Evolutionary conservation across 2,113 vertebrate species (phyloP).

Genomic region (Tychaedon coryphoeus): DNA sequence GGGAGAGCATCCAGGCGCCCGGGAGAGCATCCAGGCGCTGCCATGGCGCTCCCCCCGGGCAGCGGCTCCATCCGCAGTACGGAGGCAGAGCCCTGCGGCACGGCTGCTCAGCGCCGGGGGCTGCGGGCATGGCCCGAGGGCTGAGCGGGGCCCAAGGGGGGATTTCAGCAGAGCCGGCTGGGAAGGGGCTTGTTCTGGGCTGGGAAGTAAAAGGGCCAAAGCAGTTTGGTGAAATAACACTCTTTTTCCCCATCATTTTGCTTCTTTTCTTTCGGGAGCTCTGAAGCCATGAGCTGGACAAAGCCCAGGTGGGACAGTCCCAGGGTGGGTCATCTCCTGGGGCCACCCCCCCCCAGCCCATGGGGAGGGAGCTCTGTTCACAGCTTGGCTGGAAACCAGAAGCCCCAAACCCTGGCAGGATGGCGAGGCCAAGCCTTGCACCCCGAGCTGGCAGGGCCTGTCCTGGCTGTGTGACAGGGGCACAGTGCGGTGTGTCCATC

Average conservation of each 20-base stretch:
- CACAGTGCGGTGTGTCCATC: rapidly evolving
- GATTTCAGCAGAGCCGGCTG: not conserved
- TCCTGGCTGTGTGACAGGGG: not conserved
- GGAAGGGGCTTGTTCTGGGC: not conserved
- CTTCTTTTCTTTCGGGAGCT: not conserved
- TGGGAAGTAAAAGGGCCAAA: not conserved
- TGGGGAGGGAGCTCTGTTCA: not conserved
- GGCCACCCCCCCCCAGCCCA: not conserved
- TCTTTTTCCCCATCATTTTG: rapidly evolving
- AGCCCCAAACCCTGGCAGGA: not conserved
- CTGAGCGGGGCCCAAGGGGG: rapidly evolving
- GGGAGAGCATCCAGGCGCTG: not conserved
- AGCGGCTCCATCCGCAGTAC: not conserved
- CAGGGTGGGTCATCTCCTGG: rapidly evolving
- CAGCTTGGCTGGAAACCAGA: not conserved
- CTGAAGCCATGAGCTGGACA: rapidly evolving
- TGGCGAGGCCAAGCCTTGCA: no score
- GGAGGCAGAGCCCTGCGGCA: not conserved
- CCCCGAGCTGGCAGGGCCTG: not conserved
- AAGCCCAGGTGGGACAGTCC: not conserved
- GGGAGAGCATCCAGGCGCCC: not conserved
- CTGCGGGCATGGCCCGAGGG: not conserved
- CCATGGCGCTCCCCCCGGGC: not conserved
- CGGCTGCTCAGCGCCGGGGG: not conserved
- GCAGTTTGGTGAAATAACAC: not conserved